Conservation (phyloP, 2,888 invertebrate species). For the Dynastes hyllus region DNA sequence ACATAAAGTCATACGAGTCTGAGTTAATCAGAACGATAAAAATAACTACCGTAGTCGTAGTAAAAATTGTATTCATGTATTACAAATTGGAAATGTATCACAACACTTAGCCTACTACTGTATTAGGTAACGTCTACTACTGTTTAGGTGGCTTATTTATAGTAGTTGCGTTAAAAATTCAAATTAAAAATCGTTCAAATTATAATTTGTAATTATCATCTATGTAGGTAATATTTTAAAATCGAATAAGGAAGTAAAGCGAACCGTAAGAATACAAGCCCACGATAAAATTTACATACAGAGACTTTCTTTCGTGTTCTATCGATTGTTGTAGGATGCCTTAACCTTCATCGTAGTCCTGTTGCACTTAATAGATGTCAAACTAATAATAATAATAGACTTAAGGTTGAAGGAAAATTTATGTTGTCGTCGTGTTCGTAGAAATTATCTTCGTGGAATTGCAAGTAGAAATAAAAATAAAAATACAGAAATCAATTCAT, state of each 20-base stretch:
- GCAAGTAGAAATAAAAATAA: too few species aligned
- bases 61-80: too few species aligned
- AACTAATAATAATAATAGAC: neutral
- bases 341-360: constrained; percentile 9
- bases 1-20: too few species aligned
- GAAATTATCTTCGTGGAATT: too few species aligned
- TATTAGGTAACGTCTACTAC: too few species aligned
- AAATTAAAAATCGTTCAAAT: constrained; percentile 10
- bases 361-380: constrained; percentile 1
- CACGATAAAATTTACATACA: constrained; percentile 12
- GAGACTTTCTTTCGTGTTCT: constrained; percentile 7
- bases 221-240: constrained; percentile 2
- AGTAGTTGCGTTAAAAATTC: neutral
- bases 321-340: constrained; percentile 14
- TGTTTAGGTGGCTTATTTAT: neutral
- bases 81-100: too few species aligned
- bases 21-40: too few species aligned
- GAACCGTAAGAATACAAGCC: neutral
- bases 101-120: too few species aligned
- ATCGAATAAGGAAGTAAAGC: constrained; percentile 8
- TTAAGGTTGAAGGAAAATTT: too few species aligned
- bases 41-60: too few species aligned
- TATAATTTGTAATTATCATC: constrained; percentile 12
- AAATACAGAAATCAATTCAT: too few species aligned
- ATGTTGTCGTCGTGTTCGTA: too few species aligned